phyloP scores from a whole-genome alignment of 2,797 vertebrate genomes.

The Acanthurus leucopareius region DNA sequence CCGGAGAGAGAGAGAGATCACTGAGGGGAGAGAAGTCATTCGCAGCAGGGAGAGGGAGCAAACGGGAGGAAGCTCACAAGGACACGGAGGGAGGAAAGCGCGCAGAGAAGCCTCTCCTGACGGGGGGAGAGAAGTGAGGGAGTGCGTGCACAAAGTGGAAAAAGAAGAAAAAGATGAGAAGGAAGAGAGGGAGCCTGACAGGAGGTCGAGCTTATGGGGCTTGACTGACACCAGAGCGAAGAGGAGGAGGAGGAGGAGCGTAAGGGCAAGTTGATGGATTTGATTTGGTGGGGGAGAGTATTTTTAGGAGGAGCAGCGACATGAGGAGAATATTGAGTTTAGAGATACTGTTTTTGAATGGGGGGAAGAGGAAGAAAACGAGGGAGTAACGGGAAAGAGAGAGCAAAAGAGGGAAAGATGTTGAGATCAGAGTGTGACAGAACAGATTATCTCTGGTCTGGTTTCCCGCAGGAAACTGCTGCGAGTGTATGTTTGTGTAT shows the following conservation, averaged over 20 bases:
- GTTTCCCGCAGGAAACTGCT: conserved; percentile 63
- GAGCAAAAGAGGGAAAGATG: conserved; percentile 46
- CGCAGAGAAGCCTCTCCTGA: conserved; percentile 56
- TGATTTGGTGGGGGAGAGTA: conserved; percentile 74
- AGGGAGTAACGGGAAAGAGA: conserved; percentile 32
- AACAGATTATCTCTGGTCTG: conserved; percentile 76
- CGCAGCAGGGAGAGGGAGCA: conserved; percentile 56
- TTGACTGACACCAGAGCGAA: conserved; percentile 66
- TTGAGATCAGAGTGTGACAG: conserved; percentile 75
- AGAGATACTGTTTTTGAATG: conserved; percentile 50
- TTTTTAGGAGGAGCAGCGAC: conserved; percentile 76
- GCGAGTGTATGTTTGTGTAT: conserved; percentile 55
- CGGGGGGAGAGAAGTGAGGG: conserved; percentile 58
- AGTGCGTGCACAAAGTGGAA: conserved; percentile 67
- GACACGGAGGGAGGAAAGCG: conserved; percentile 59
- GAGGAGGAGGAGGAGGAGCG: conserved; percentile 72
- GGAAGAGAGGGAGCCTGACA: conserved; percentile 55
- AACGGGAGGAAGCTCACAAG: conserved; percentile 69
- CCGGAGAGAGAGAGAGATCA: conserved; percentile 47
- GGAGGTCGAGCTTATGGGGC: conserved; percentile 61
- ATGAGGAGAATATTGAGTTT: conserved; percentile 67
- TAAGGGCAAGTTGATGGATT: conserved; percentile 79
- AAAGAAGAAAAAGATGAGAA: conserved; percentile 65
- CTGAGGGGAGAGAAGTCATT: conserved; percentile 72
- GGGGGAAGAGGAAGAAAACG: conserved; percentile 32